phyloP scores from a whole-genome alignment of 2,888 invertebrate genomes.

The Acronicta aceris region DNA sequence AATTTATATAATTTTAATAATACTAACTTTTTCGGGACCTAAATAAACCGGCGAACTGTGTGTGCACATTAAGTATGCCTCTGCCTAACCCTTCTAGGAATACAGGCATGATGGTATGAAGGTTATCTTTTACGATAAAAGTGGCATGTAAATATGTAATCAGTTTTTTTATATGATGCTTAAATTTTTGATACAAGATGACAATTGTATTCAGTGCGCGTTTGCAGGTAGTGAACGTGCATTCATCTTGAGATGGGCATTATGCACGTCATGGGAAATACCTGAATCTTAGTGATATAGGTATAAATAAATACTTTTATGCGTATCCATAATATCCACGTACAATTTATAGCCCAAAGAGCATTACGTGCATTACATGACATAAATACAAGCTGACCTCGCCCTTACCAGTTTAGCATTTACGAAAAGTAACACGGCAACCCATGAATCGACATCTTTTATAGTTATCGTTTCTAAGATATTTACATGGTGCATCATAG shows the following conservation, averaged over 20 bases:
- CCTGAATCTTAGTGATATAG: conserved; percentile 7
- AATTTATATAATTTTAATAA: too few relatives aligned
- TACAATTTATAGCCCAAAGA: background rate
- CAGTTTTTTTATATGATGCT: too few relatives aligned
- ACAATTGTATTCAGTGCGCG: conserved; percentile 1
- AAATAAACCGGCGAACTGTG: too few relatives aligned
- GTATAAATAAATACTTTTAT: conserved; percentile 7
- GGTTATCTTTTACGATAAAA: too few relatives aligned
- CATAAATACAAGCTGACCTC: conserved; percentile 4
- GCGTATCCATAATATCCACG: background rate
- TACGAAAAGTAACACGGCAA: conserved; percentile 7
- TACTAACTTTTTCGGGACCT: too few relatives aligned
- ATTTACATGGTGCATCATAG: too few relatives aligned
- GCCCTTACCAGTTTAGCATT: background rate
- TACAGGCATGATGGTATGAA: too few relatives aligned
- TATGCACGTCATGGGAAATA: conserved; percentile 41
- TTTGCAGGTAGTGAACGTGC: conserved; percentile 10
- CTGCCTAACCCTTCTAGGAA: too few relatives aligned
- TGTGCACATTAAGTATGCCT: too few relatives aligned
- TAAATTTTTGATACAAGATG: too few relatives aligned
- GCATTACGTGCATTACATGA: conserved; percentile 3
- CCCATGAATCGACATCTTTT: background rate
- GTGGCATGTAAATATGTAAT: too few relatives aligned
- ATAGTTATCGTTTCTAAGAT: background rate
- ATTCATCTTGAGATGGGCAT: conserved; percentile 12